Percentiles rank a stretch among this genome's conserved stretches.
Conservation (phyloP, 2,113 vertebrate species). For the Megaleporinus macrocephalus region DNA sequence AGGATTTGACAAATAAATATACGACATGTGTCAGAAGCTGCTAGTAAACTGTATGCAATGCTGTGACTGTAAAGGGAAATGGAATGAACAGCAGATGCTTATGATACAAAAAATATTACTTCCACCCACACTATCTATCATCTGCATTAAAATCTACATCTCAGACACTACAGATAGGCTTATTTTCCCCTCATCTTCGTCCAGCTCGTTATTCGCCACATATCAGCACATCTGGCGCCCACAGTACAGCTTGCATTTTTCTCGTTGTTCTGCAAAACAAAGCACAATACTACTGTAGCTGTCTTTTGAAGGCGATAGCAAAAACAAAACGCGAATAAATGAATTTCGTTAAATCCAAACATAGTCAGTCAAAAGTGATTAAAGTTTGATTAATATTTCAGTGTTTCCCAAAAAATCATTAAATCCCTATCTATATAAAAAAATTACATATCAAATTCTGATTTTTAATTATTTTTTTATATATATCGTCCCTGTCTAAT, state of each 20-base stretch:
- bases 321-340: too few species aligned
- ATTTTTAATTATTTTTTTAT: too few species aligned
- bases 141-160: neutral
- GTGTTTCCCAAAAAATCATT: too few species aligned
- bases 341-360: too few species aligned
- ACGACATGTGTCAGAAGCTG: neutral
- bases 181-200: neutral
- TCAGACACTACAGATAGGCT: neutral
- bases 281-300: neutral
- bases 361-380: too few species aligned
- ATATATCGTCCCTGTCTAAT: too few species aligned
- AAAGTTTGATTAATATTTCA: too few species aligned
- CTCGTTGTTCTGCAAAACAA: conserved; percentile 48
- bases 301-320: too few species aligned
- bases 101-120: conserved; percentile 18
- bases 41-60: conserved; percentile 1
- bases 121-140: conserved; percentile 1
- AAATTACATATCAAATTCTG: too few species aligned
- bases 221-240: conserved; percentile 38
- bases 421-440: too few species aligned
- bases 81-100: neutral
- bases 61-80: neutral
- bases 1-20: neutral
- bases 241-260: conserved; percentile 45
- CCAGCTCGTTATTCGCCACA: neutral